Evolutionary conservation across 2,888 invertebrate genomes (phyloP).

Genomic region (Trisateles emortualis): DNA sequence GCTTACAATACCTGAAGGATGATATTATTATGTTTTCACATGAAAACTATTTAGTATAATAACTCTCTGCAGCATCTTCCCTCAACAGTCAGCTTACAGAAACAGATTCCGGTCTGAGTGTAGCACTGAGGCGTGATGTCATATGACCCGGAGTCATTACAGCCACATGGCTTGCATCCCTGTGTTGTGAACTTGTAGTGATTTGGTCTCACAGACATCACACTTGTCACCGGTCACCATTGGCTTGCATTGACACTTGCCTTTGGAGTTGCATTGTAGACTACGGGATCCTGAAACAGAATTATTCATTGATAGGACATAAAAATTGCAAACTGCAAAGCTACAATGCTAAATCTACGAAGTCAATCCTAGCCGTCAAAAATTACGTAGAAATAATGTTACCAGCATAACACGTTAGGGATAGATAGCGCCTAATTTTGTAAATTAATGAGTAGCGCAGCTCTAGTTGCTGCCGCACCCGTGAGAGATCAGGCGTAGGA

Average conservation of each 20-base stretch:
- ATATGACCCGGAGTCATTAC: slow-evolving; percentile 93
- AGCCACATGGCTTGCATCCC: slow-evolving; percentile 98
- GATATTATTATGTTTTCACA: background rate
- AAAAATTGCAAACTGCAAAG: too few relatives aligned
- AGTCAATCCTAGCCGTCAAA: too few relatives aligned
- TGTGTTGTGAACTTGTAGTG: slow-evolving; percentile 95
- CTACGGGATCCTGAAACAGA: slow-evolving; percentile 91
- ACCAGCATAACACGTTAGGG: too few relatives aligned
- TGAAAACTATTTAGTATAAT: background rate
- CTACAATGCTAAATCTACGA: too few relatives aligned
- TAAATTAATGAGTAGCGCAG: too few relatives aligned
- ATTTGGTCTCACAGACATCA: slow-evolving; percentile 93
- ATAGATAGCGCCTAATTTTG: too few relatives aligned
- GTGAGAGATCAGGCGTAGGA: too few relatives aligned
- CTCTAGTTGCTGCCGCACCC: too few relatives aligned
- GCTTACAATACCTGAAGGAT: too few relatives aligned
- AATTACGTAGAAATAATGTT: too few relatives aligned
- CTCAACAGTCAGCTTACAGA: slow-evolving; percentile 97
- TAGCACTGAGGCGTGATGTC: slow-evolving; percentile 95
- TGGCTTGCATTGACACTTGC: slow-evolving; percentile 97
- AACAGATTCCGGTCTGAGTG: slow-evolving; percentile 92
- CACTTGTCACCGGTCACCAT: slow-evolving; percentile 98
- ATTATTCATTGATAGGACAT: too few relatives aligned
- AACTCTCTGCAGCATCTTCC: slow-evolving; percentile 97
- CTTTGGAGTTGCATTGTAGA: slow-evolving; percentile 96